phyloP scores from a whole-genome alignment of 2,888 invertebrate species.

The Eurytoma adleriae region DNA sequence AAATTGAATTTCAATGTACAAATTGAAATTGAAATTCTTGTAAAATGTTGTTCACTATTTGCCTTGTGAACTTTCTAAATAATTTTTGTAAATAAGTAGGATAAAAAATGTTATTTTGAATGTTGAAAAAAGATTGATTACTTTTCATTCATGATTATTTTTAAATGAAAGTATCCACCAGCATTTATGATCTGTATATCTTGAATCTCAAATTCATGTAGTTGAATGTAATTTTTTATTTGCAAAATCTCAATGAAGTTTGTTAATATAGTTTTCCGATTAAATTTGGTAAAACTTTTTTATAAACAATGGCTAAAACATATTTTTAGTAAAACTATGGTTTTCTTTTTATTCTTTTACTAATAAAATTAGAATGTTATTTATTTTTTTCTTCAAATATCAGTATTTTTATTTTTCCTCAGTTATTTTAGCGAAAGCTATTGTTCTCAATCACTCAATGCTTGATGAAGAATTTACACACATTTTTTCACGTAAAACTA shows the following conservation, averaged over 20 bases:
- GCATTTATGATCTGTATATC: conserved; percentile 13
- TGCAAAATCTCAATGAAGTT: background rate
- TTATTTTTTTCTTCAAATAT: background rate
- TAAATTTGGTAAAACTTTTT: background rate
- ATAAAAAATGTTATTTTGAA: background rate
- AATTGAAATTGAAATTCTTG: background rate
- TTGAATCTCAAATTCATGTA: conserved; percentile 13
- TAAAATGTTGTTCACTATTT: background rate
- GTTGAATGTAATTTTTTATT: conserved; percentile 1
- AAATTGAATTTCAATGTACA: background rate
- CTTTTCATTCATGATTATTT: conserved; percentile 34
- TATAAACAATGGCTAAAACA: background rate
- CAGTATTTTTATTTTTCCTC: background rate
- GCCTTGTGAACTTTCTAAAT: background rate
- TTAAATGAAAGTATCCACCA: background rate
- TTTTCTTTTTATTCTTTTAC: background rate
- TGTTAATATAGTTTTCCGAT: background rate
- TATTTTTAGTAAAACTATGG: conserved; percentile 11
- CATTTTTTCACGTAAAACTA: conserved; percentile 35
- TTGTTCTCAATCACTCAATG: background rate
- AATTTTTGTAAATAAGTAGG: background rate
- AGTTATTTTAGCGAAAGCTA: background rate
- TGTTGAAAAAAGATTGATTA: conserved; percentile 13
- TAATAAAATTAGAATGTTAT: background rate
- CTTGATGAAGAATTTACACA: conserved; percentile 20